Evolutionary conservation across 2,888 invertebrate genomes (phyloP).

Genomic region (Galerucella calmariensis): DNA sequence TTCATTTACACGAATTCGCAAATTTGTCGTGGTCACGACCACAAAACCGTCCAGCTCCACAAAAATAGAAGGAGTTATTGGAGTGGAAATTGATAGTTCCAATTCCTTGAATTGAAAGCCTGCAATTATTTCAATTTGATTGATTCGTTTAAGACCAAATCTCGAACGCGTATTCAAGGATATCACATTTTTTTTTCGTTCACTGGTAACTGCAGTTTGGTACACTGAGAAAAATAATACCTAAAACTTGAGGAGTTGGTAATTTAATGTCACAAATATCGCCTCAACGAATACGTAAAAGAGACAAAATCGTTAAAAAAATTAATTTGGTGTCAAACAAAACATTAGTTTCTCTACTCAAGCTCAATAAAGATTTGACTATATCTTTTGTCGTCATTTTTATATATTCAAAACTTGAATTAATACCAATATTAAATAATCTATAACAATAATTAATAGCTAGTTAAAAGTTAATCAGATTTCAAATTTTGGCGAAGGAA

Average conservation of each 20-base stretch:
- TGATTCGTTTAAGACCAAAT: background rate
- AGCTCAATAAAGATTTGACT: too few species aligned
- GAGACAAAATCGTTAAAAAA: too few species aligned
- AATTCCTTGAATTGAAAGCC: conserved; percentile 13
- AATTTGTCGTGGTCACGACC: conserved; percentile 7
- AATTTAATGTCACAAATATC: background rate
- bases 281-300: too few species aligned
- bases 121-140: background rate
- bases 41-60: conserved; percentile 2
- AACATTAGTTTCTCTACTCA: too few species aligned
- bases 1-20: conserved; percentile 6
- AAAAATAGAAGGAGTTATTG: conserved; percentile 27
- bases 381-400: too few species aligned
- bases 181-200: background rate
- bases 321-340: too few species aligned
- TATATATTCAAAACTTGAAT: too few species aligned
- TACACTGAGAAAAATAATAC: background rate
- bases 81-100: conserved; percentile 34
- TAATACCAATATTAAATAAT: too few species aligned
- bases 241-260: background rate
- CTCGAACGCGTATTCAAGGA: background rate
- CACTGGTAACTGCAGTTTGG: background rate
- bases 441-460: too few species aligned
- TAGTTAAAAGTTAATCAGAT: too few species aligned
- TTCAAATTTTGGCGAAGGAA: background rate